These are phyloP conservation scores for Eublepharis macularius DNA, from an alignment of 2,113 vertebrate genomes.

Conservation along the genomic window DNA sequence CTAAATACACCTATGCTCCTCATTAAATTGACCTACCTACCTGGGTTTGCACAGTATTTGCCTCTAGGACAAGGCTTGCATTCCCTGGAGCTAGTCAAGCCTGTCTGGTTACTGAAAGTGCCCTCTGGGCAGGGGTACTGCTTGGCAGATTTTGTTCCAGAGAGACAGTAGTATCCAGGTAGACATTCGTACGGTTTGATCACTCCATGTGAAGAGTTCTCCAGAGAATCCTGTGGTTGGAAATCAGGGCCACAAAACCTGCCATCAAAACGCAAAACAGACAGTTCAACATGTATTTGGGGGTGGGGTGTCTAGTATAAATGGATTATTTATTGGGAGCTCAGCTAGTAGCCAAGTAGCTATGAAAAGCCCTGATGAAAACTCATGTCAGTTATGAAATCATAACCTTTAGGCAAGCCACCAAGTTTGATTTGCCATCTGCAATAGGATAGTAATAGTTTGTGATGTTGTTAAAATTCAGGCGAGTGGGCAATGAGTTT, in stretches of 20 bases:
- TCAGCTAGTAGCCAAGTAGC: neutral
- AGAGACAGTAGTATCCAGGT: constrained; percentile 84
- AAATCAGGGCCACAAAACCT: constrained; percentile 69
- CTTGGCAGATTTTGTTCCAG: constrained; percentile 67
- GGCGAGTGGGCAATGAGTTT: no score
- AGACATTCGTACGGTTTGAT: constrained; percentile 73
- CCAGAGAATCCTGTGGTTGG: neutral
- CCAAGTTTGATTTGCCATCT: no score
- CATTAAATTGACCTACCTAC: constrained; percentile 62
- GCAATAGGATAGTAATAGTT: no score
- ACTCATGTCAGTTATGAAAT: neutral
- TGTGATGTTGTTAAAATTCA: no score
- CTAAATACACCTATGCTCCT: neutral
- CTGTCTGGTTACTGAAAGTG: constrained; percentile 72
- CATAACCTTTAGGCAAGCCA: neutral
- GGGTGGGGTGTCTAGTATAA: neutral
- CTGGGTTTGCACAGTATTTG: constrained; percentile 83
- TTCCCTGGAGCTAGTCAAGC: constrained; percentile 65
- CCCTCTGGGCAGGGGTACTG: constrained; percentile 70
- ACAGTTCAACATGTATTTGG: neutral
- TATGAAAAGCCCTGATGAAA: no score
- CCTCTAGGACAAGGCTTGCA: constrained; percentile 87
- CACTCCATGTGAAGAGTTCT: neutral
- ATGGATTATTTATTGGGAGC: neutral
- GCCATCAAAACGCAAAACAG: neutral